Base-by-base conservation (phyloP, 2,888 invertebrate genomes). In the Epirrhoe tristata region DNA sequence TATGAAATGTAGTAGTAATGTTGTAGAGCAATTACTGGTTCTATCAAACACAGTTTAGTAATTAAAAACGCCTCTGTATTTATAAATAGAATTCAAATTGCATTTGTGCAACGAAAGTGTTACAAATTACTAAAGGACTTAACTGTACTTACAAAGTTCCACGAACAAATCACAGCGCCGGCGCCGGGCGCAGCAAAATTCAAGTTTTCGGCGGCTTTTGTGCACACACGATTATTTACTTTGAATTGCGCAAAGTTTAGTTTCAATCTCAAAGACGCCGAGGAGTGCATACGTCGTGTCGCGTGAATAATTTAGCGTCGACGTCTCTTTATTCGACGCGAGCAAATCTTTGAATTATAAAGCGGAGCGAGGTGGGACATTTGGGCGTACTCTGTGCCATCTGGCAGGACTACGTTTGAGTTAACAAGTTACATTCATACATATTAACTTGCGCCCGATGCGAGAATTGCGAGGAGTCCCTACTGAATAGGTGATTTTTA, bases 281-380 rank as follows among this genome's bases (percentile, higher is more conserved):
- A 57, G 69, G 71, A 78, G 75, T 77, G 76, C 75, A 77, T 77
- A 78, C 77, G 71, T 75, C 77, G 66, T 71, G 72, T 75, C 68
- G 68, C 67, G 64, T 90, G 90, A 91, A 91, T 92, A 86, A 88
- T 90, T 90, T 84, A 89, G 74, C 68, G 74, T 77, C 80, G 80
- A 82, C 82, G 83, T 82, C 84, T 86, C 86, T 88, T 89, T 89
- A 88, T 88, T 84, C 85, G 84, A 79, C 81, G 83, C 81, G 83
- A 89, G 85, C 84, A 87, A 89, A 91, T 91, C 89, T 89, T 88
- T 90, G 90, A 90, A 91, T 92, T 91, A 91, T 91, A 88, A 87
- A 90, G 85, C 76, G 83, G 77, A 80, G 82, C 80, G 82, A 85
- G 83, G 82, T 79, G 80, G 79, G 81, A 80, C 77, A 79, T 82